A percentile compares a stretch with the other conserved stretches of the same genome.
Evolutionary conservation across 2,888 invertebrate species (phyloP).

Genomic region (Zonitis immaculata): DNA sequence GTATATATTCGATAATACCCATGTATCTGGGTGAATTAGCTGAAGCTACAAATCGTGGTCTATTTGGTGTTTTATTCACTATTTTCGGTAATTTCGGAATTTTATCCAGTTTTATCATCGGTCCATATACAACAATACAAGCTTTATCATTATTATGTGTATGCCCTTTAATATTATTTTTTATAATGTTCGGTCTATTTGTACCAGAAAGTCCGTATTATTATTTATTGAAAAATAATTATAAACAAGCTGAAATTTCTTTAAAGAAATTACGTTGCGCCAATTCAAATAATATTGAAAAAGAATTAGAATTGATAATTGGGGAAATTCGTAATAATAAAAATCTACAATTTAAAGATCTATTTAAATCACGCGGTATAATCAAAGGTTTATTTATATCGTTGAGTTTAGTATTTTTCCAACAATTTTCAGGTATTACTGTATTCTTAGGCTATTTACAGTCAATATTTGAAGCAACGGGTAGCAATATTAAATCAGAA

Average conservation of each 20-base stretch:
- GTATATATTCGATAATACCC: slow-evolving; percentile 67
- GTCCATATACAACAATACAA: slow-evolving; percentile 27
- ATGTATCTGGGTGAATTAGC: slow-evolving; percentile 85
- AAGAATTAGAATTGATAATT: slow-evolving; percentile 5
- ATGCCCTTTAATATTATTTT: slow-evolving; percentile 25
- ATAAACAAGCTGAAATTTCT: slow-evolving; percentile 58
- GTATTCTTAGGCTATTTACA: slow-evolving; percentile 73
- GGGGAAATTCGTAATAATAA: slow-evolving; percentile 25
- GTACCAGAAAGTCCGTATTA: slow-evolving; percentile 34
- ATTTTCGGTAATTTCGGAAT: background rate
- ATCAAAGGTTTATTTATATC: slow-evolving; percentile 42
- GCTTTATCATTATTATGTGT: slow-evolving; percentile 26
- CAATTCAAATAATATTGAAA: slow-evolving; percentile 4
- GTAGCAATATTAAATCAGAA: slow-evolving; percentile 50
- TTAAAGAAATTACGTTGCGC: slow-evolving; percentile 21
- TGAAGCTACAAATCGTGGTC: slow-evolving; percentile 70
- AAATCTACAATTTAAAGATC: background rate
- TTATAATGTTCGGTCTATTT: slow-evolving; percentile 22
- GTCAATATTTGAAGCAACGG: slow-evolving; percentile 56
- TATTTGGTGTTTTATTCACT: background rate
- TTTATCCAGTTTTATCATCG: slow-evolving; percentile 27
- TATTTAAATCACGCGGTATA: background rate
- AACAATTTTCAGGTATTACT: slow-evolving; percentile 59
- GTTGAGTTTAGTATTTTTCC: slow-evolving; percentile 36
- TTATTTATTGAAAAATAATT: slow-evolving; percentile 47